Base-by-base conservation (phyloP, 1,140 invertebrate genomes). In the Chrysopa pallens region DNA sequence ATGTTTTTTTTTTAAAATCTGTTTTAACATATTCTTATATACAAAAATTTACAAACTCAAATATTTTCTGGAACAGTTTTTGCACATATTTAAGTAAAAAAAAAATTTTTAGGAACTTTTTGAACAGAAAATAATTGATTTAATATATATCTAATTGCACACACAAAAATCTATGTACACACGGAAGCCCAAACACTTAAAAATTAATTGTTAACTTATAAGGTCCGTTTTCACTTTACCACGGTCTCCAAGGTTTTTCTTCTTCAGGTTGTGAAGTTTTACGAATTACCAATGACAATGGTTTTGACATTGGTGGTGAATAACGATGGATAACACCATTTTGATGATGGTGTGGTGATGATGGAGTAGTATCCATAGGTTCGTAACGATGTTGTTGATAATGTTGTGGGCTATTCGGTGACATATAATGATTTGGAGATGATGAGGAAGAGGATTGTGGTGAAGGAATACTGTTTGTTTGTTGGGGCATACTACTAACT, bases 281-380 rank as follows among this genome's bases (percentile, higher is more conserved):
- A 50, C 74, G 68, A 48, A 76, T 78, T 6, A 84, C 80, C 39
- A 85, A 60, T 8, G 80, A 74, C 11, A 84, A 55, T 0, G 80
- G 81, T 54, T 68, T 70, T 42, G 64, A 61, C 1, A 72, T 67
- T 0, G 73, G 67, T 29, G 68, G 66, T 48, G 62, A 66, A 51
- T 67, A 70, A 37, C 64, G 58, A 2, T 68, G 44, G 5, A 23
- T 23, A 23, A 23, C 17, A 23, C 17, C 17, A 23, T 5, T 23
- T 23, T 23, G 17, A 23, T 23, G 17, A 23, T 23, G 17, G 17
- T 23, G 17, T 46, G 67, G 45, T 44, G 46, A 1, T 54, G 54
- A 6, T 54, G 57, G 11, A 56, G 62, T 11, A 53, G 62, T 12
- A 8, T 57, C 58, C 50, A 54, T 47, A 7, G 55, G 55, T 41